Percentiles rank a stretch among this genome's conserved stretches.
phyloP scores from a whole-genome alignment of 2,888 invertebrate genomes.

The Protophormia terraenovae region DNA sequence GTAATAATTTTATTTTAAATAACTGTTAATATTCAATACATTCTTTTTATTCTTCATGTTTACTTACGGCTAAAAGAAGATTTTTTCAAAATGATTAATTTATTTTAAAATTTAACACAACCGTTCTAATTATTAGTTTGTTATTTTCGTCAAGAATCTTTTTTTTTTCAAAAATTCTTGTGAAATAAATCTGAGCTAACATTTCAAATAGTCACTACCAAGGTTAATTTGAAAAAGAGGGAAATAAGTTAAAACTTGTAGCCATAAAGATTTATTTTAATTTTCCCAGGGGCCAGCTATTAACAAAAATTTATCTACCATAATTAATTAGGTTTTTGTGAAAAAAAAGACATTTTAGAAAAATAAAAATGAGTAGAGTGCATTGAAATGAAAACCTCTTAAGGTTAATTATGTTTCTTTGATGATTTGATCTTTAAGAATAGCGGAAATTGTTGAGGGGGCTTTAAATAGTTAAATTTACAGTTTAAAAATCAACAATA shows the following conservation, averaged over 20 bases:
- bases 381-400: not conserved
- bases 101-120: constrained; percentile 35
- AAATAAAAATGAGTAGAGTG: not conserved
- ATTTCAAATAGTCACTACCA: not conserved
- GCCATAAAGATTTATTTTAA: not conserved
- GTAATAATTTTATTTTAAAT: not conserved
- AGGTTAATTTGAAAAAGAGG: not conserved
- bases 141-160: not conserved
- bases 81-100: not conserved
- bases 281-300: not conserved
- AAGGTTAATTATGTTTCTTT: not conserved
- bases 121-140: constrained; percentile 35
- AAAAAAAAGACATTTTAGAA: not conserved
- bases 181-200: not conserved
- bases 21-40: constrained; percentile 18
- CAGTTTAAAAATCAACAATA: too few relatives aligned
- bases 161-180: not conserved
- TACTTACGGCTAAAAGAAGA: not conserved
- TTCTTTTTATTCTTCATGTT: not conserved
- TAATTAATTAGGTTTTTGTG: not conserved
- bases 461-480: too few relatives aligned
- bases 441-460: not conserved
- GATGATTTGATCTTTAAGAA: not conserved
- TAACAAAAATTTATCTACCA: not conserved
- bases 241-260: too few relatives aligned